These are phyloP conservation scores for Philopedon plagiatum DNA, from an alignment of 2,888 invertebrate species.

Conservation along the genomic window DNA sequence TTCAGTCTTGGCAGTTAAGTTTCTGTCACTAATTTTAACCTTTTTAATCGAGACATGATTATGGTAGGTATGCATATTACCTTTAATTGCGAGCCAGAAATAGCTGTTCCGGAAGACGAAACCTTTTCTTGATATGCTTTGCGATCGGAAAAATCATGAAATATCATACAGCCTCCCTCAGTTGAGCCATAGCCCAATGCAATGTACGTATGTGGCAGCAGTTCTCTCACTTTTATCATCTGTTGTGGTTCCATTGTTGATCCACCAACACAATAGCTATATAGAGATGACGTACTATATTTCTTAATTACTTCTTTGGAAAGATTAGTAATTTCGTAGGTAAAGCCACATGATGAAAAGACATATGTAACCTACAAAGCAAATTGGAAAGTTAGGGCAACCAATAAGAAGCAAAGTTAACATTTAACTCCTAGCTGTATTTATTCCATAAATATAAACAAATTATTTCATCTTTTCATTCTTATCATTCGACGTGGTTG, in stretches of 20 bases:
- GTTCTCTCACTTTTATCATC: constrained; percentile 49
- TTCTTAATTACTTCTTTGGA: constrained; percentile 36
- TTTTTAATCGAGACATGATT: no score
- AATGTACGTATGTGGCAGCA: constrained; percentile 64
- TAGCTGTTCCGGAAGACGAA: constrained; percentile 28
- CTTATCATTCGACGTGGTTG: no score
- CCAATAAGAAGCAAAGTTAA: no score
- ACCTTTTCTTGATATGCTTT: constrained; percentile 36
- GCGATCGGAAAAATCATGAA: constrained; percentile 21
- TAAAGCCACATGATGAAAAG: constrained; percentile 51
- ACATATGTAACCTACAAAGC: background rate
- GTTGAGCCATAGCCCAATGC: constrained; percentile 65
- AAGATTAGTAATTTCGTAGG: constrained; percentile 52
- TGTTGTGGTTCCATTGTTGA: constrained; percentile 52
- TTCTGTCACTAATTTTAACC: no score
- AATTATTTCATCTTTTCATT: no score
- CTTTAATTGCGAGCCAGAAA: constrained; percentile 39
- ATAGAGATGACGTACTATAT: constrained; percentile 51
- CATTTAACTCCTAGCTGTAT: no score
- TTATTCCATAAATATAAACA: no score
- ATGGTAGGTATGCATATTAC: constrained; percentile 23
- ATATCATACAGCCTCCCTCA: constrained; percentile 23
- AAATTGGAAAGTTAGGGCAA: no score
- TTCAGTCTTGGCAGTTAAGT: no score
- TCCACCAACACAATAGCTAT: constrained; percentile 54